Conservation (phyloP, 2,797 vertebrate species). For the Sciurus vulgaris region DNA sequence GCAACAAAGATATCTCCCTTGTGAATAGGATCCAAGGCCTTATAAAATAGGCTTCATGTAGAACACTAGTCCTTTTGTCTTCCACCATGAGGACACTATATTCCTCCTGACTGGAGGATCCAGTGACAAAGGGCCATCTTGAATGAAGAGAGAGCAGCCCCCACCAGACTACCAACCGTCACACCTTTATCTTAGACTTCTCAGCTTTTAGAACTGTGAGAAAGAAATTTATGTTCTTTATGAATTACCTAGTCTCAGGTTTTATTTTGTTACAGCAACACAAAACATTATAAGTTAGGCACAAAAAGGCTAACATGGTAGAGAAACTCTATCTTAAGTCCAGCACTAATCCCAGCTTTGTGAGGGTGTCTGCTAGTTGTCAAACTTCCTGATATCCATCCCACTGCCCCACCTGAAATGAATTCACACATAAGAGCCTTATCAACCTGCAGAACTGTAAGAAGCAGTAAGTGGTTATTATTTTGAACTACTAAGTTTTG, state of each 20-base stretch:
- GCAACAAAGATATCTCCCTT: neutral
- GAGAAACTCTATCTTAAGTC: neutral
- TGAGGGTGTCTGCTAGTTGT: neutral
- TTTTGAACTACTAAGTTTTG: neutral
- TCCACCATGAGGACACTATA: neutral
- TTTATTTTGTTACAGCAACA: neutral
- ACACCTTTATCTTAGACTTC: too few species aligned
- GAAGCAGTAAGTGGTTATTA: neutral
- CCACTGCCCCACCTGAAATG: neutral
- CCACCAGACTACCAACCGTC: too few species aligned
- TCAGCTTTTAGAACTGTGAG: too few species aligned
- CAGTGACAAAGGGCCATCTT: neutral
- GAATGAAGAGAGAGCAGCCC: too few species aligned
- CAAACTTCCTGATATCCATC: neutral
- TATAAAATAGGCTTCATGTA: neutral
- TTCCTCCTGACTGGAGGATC: neutral
- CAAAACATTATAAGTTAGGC: neutral
- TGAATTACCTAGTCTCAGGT: too few species aligned
- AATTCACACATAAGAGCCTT: neutral
- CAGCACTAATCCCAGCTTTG: neutral
- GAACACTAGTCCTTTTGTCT: neutral
- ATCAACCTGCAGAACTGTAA: neutral
- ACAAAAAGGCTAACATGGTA: neutral
- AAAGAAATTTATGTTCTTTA: too few species aligned
- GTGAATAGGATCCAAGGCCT: neutral